Evolutionary conservation across 2,888 invertebrate genomes (phyloP).

Genomic region (Melipona bicolor): DNA sequence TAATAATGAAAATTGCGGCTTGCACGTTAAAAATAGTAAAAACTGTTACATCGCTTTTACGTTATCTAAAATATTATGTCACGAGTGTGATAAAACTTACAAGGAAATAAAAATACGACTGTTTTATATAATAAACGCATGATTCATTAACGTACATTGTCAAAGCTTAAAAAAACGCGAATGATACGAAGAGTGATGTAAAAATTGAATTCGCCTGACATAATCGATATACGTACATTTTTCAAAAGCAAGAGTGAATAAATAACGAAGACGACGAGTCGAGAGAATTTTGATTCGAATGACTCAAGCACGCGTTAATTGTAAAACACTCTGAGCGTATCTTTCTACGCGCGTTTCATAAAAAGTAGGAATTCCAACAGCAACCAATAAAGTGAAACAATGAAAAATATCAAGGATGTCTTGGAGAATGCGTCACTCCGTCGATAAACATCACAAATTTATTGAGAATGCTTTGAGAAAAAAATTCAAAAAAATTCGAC

Average conservation of each 20-base stretch:
- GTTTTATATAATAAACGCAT: not conserved
- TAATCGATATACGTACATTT: not conserved
- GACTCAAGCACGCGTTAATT: not conserved
- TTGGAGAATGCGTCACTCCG: not conserved
- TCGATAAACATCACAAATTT: not conserved
- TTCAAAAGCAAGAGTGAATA: not conserved
- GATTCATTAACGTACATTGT: not conserved
- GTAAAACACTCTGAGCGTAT: not conserved
- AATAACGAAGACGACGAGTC: not conserved
- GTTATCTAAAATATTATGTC: too few species aligned
- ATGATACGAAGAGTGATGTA: not conserved
- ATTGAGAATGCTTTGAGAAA: not conserved
- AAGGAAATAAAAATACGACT: not conserved
- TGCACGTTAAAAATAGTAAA: too few species aligned
- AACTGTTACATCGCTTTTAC: too few species aligned
- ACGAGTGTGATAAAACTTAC: not conserved
- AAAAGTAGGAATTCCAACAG: not conserved
- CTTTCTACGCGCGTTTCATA: not conserved
- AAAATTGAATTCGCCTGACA: not conserved
- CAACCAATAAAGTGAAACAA: not conserved
- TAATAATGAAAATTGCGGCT: too few species aligned
- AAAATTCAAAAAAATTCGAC: too few species aligned
- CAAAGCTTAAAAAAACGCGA: not conserved
- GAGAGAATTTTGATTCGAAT: conserved; percentile 4
- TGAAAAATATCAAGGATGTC: not conserved